phyloP scores from a whole-genome alignment of 23 tunicate species.

The Pegea sp. region DNA sequence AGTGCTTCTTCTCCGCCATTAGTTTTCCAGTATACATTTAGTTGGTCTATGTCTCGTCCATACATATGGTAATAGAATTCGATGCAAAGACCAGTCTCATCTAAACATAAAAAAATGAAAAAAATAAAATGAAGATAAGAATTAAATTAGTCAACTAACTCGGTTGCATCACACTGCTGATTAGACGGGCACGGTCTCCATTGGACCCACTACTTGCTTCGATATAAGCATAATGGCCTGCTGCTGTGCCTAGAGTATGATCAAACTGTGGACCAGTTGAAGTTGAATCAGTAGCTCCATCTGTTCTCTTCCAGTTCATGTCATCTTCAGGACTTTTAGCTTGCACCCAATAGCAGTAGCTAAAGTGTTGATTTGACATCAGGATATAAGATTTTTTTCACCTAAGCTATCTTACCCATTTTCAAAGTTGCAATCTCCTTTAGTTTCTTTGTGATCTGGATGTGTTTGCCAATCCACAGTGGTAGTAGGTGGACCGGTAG shows the following conservation, averaged over 20 bases:
- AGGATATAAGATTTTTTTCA: neutral
- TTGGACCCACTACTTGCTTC: conserved; percentile 21
- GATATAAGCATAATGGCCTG: conserved; percentile 57
- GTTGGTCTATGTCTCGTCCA: conserved; percentile 63
- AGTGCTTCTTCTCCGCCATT: conserved; percentile 33
- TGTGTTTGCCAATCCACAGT: conserved; percentile 63
- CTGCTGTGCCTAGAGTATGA: conserved; percentile 41
- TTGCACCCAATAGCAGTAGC: conserved; percentile 81
- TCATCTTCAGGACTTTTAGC: conserved; percentile 16
- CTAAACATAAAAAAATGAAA: conserved; percentile 1
- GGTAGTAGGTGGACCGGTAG: conserved; percentile 57
- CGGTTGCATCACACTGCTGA: conserved; percentile 48
- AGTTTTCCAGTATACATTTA: conserved; percentile 52
- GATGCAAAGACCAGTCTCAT: conserved; percentile 50
- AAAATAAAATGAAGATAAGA: too few species aligned
- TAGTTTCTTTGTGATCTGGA: conserved; percentile 72
- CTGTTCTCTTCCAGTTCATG: conserved; percentile 35
- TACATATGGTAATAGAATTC: conserved; percentile 89
- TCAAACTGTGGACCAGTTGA: conserved; percentile 73
- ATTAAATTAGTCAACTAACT: too few species aligned
- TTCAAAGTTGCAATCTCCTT: conserved; percentile 86
- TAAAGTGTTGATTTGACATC: conserved; percentile 1
- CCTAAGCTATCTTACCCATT: conserved; percentile 26
- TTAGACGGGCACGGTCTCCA: conserved; percentile 58
- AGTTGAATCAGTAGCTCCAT: conserved; percentile 52